Percentiles rank a stretch among this genome's conserved stretches.
Conservation (phyloP, 35 echinoderm and acorn worm species). For the Heliocidaris erythrogramma region DNA sequence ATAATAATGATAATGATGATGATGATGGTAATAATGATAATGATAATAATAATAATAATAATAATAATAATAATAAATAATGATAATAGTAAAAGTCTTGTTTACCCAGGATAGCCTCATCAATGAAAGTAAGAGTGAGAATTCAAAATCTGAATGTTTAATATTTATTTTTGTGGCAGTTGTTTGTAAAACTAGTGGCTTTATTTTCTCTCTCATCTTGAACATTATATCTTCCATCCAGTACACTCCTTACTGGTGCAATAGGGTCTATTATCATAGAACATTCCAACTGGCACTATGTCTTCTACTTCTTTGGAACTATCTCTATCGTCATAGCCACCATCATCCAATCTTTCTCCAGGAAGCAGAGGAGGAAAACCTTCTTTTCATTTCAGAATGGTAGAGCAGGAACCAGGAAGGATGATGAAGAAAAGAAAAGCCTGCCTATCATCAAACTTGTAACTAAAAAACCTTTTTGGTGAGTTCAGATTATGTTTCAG, state of each 20-base stretch:
- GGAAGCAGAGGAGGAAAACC: conserved; percentile 62
- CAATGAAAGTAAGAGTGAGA: not conserved
- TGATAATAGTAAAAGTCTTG: no score
- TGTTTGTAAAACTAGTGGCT: not conserved
- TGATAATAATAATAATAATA: no score
- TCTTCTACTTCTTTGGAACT: conserved; percentile 89
- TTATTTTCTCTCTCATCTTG: conserved; percentile 16
- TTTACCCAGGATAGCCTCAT: no score
- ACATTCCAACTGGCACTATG: conserved; percentile 70
- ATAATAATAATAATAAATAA: no score
- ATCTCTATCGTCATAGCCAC: conserved; percentile 60
- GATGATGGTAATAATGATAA: no score
- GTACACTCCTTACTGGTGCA: conserved; percentile 82
- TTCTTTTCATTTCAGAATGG: conserved; percentile 48
- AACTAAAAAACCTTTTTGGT: conserved; percentile 79
- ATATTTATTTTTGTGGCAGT: not conserved
- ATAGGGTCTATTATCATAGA: conserved; percentile 83
- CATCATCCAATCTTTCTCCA: conserved; percentile 47
- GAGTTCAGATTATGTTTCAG: not conserved
- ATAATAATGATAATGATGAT: no score
- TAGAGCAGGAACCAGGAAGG: conserved; percentile 20
- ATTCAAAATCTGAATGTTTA: not conserved
- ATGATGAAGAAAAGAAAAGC: conserved; percentile 45
- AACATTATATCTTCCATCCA: conserved; percentile 33
- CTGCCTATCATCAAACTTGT: conserved; percentile 49